Percentiles rank a stretch among this genome's conserved stretches.
Conservation (phyloP, 2,113 vertebrate species). For the Sminthopsis crassicaudata region DNA sequence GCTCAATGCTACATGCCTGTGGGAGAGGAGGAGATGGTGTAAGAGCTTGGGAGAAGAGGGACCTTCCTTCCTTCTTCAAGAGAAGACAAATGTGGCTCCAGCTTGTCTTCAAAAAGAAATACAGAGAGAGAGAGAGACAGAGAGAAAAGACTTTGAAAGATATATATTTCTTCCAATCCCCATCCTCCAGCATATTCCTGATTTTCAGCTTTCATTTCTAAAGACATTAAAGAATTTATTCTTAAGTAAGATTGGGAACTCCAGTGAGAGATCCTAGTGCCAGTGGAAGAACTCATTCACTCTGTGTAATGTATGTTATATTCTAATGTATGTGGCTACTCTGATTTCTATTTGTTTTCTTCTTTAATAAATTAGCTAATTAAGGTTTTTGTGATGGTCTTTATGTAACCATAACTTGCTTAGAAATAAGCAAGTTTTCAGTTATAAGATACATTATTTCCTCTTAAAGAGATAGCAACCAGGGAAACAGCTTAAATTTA, state of each 20-base stretch:
- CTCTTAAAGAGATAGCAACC: neutral
- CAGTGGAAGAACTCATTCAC: neutral
- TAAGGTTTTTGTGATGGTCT: neutral
- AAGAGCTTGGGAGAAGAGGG: neutral
- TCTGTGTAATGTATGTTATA: neutral
- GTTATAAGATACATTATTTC: neutral
- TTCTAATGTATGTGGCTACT: neutral
- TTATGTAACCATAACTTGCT: neutral
- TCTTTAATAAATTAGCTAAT: neutral
- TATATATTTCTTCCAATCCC: neutral
- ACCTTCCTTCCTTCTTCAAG: too few species aligned
- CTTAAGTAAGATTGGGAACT: neutral
- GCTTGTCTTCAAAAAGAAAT: too few species aligned
- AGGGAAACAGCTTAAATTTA: neutral
- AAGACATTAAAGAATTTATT: neutral
- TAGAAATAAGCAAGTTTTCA: neutral
- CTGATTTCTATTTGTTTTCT: neutral
- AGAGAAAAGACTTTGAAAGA: neutral
- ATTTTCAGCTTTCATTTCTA: neutral
- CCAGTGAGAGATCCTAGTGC: neutral
- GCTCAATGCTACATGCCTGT: neutral
- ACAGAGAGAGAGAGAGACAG: too few species aligned
- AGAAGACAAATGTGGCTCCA: too few species aligned
- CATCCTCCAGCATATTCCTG: neutral
- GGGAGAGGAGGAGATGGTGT: neutral